Conservation (phyloP, 2,797 vertebrate genomes). For the Gadopsis bispinosus region DNA sequence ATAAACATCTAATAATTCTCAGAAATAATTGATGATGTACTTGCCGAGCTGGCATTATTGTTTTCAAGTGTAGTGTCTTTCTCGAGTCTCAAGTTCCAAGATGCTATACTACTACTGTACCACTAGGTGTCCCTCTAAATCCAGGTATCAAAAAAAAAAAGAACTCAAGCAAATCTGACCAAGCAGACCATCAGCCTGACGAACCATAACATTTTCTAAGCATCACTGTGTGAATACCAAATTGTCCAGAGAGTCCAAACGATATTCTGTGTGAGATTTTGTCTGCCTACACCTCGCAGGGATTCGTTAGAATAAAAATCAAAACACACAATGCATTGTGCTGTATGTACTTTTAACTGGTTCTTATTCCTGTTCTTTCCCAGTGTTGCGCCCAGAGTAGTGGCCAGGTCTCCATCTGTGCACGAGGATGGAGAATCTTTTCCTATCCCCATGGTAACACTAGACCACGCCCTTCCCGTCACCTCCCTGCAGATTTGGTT, state of each 20-base stretch:
- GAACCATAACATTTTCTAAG: neutral
- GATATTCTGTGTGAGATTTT: neutral
- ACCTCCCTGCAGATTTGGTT: constrained; percentile 96
- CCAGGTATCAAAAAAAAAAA: constrained; percentile 38
- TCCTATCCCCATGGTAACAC: constrained; percentile 87
- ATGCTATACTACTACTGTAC: constrained; percentile 22
- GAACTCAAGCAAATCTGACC: constrained; percentile 1
- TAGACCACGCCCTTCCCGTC: constrained; percentile 90
- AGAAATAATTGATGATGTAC: neutral
- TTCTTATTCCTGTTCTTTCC: constrained; percentile 29
- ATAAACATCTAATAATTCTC: neutral
- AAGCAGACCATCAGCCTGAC: constrained; percentile 1
- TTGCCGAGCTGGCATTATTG: neutral
- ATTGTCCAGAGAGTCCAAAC: neutral
- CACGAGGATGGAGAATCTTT: constrained; percentile 86
- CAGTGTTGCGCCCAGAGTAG: constrained; percentile 93
- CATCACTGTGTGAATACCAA: constrained; percentile 13
- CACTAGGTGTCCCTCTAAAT: constrained; percentile 81
- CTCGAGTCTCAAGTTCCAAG: neutral
- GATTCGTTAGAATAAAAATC: neutral
- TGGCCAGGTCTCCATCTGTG: constrained; percentile 88
- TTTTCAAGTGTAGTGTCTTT: neutral
- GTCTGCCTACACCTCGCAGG: neutral
- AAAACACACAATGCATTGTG: neutral
- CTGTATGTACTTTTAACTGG: neutral